Base-by-base conservation (phyloP, 2,888 invertebrate genomes). In the Xestia sexstrigata region DNA sequence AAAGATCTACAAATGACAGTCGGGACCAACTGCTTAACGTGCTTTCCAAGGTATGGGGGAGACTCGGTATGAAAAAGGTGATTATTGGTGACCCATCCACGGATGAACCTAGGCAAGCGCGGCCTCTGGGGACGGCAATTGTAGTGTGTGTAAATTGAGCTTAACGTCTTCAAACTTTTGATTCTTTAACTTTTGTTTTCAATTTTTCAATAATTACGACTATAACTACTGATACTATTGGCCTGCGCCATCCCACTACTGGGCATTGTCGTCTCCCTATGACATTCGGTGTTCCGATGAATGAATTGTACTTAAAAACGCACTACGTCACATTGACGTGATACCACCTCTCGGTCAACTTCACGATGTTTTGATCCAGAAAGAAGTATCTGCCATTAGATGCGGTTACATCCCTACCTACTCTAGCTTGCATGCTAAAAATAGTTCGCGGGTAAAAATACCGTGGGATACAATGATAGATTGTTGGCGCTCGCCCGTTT, bases 401-500 rank as follows among this genome's bases (percentile, higher is more conserved):
- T 13, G 7, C 35, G 2, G 17, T 39, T n/a, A 62, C 15, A 65
- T 45, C 49, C 45, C 58, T 35, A 35, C 17, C 45, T 15, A 49
- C 52, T 23, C 3, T 42, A 35, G n/a, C 20, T 62, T 67, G 47
- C 26, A 55, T 55, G 60, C 65, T 75, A 70, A 86, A 86, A 72
- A 78, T 86, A 78, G 49, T 62, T 78, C 26, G 66, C 65, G 86
- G 78, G 74, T 77, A 74, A 78, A 86, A 86, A 84, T 70, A 80
- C 26, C 63, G 39, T n/a, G 75, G 71, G 67, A 70, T 79, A 76
- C 78, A 81, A 63, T 87, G 82, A 88, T 85, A 82, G 76, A 88
- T 85, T 42, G 79, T 66, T 67, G 68, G 65, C 84, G 35, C 74
- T 45, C 74, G 58, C 74, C 70, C 68, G 63, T 69, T 62, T 70